Base-by-base conservation (phyloP, 64 coral and sea anemone genomes). In the Acropora tenuis region DNA sequence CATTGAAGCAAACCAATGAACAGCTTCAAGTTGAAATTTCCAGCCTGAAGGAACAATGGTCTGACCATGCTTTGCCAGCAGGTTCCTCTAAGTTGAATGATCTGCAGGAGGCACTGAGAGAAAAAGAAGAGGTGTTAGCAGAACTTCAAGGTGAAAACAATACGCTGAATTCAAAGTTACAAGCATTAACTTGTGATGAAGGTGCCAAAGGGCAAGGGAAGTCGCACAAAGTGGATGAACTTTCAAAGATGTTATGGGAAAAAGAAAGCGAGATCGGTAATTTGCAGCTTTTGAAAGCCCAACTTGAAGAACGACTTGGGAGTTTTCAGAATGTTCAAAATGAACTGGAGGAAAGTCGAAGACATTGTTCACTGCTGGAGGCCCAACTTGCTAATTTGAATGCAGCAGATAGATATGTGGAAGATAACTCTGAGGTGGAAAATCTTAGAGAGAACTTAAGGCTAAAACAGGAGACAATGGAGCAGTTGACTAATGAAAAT, bases 211-310 rank as follows among this genome's bases (percentile, higher is more conserved):
- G 47, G 1, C 82, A 87, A 65, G 96, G 94, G 78, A 98, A 86
- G 59, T 84, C 92, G 58, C 86, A 98, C 72, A 86, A 98, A 59
- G 88, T 92, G 71, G 96, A 98, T 82, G 87, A 98, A 55, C 93
- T 98, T 11, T 98, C 96, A 41, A 93, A 47, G 69, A 86, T 94
- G 57, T 78, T 98, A 44, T 88, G 84, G 43, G 92, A 92, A 65
- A 98, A 98, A 74, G 96, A 98, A 80, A 90, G 84, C 69, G 96
- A 98, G 86, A 98, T 98, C 53, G 93, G 81, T 6, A 89, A 73
- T 74, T 87, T 86, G 65, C 94, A 86, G 72, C 71, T 69, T 48
- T 77, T 66, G 46, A 98, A 72, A 87, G 89, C 52, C 78, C 91
- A 98, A 82, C 86, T 98, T 15, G 78, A 93, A 79, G 88, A 78